These are phyloP conservation scores for Temnothorax curvispinosus DNA, from an alignment of 1,140 invertebrate genomes.

Conservation along the genomic window DNA sequence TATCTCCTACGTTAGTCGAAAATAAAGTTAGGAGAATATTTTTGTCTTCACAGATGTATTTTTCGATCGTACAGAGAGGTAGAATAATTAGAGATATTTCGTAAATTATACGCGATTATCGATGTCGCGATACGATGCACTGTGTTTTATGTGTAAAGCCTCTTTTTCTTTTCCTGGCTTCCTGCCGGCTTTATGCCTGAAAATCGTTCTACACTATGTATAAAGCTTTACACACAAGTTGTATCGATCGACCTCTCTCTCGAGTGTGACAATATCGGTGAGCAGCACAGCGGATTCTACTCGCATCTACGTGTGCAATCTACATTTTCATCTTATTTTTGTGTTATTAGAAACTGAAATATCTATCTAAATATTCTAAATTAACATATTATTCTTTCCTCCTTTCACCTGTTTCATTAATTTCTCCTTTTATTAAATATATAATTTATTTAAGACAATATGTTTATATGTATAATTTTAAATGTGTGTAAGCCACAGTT, in stretches of 20 bases:
- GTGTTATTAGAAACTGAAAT: background rate
- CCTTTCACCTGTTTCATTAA: background rate
- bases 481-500: background rate
- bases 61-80: background rate
- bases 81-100: constrained; percentile 26
- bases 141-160: constrained; percentile 19
- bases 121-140: constrained; percentile 7
- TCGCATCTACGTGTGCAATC: background rate
- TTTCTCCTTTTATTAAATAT: background rate
- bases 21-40: constrained; percentile 5
- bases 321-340: constrained; percentile 15
- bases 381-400: background rate
- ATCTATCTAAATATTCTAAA: constrained; percentile 12
- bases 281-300: constrained; percentile 35
- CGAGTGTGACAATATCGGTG: constrained; percentile 59
- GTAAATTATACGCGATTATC: constrained; percentile 37
- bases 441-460: background rate
- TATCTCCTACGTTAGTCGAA: background rate
- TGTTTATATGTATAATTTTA: background rate
- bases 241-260: constrained; percentile 57
- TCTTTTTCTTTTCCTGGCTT: constrained; percentile 42
- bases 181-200: constrained; percentile 30
- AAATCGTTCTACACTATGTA: constrained; percentile 47
- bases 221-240: constrained; percentile 56
- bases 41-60: background rate